phyloP scores from a whole-genome alignment of 2,113 vertebrate species.

The Archilochus colubris region DNA sequence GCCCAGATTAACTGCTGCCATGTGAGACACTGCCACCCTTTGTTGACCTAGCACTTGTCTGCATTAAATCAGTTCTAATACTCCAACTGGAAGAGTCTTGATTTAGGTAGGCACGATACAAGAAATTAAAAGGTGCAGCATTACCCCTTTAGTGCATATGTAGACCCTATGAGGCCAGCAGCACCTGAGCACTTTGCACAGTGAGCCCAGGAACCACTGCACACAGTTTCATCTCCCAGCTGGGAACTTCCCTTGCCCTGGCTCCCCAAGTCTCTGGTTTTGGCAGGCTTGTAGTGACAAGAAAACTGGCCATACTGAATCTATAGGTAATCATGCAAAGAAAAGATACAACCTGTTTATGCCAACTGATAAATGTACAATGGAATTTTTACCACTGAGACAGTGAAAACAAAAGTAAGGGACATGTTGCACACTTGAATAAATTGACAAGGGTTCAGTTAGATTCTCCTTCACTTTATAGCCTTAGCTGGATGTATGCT shows the following conservation, averaged over 20 bases:
- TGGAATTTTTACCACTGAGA: not conserved
- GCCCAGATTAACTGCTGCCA: fast-evolving
- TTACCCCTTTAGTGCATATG: not conserved
- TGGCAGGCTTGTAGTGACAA: not conserved
- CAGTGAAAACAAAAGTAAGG: not conserved
- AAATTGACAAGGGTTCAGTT: fast-evolving
- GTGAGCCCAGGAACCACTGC: not conserved
- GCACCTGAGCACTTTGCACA: not conserved
- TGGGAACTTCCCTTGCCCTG: not conserved
- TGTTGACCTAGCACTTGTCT: not conserved
- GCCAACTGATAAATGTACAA: not conserved
- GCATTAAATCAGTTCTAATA: not conserved
- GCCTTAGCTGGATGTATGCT: not conserved
- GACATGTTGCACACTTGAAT: not conserved
- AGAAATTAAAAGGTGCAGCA: not conserved
- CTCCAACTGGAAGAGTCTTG: not conserved
- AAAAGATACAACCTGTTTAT: not conserved
- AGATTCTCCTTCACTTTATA: not conserved
- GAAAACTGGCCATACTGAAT: not conserved
- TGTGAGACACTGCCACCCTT: not conserved
- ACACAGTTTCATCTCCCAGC: too few relatives aligned
- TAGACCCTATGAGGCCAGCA: too few relatives aligned
- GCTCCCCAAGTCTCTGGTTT: not conserved
- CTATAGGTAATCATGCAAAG: not conserved
- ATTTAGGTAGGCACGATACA: not conserved